Conservation (phyloP, 1,140 invertebrate species). For the Wasmannia auropunctata region DNA sequence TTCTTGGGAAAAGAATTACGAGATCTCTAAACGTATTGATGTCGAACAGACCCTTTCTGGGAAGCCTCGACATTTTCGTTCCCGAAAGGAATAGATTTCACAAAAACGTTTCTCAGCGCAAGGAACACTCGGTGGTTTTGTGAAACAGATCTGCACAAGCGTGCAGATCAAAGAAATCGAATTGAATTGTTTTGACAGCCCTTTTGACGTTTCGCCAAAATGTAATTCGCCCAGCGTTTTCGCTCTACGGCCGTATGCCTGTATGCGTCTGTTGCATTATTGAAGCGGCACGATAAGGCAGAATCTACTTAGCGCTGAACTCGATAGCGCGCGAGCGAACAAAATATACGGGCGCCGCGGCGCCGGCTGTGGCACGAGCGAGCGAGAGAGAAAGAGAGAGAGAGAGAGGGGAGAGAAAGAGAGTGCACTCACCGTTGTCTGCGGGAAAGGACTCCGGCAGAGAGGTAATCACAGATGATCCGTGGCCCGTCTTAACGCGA, state of each 20-base stretch:
- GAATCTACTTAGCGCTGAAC: conserved; percentile 18
- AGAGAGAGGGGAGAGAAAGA: conserved; percentile 8
- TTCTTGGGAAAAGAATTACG: neutral
- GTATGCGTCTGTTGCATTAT: conserved; percentile 9
- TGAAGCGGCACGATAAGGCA: conserved; percentile 13
- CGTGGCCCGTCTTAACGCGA: conserved; percentile 74
- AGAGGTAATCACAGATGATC: conserved; percentile 67
- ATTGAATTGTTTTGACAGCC: neutral
- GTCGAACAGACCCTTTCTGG: neutral
- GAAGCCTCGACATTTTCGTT: neutral
- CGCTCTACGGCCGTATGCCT: no score
- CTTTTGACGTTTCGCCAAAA: neutral
- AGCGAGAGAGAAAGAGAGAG: neutral
- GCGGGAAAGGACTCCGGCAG: conserved; percentile 41
- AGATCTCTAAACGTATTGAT: neutral
- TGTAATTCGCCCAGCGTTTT: neutral
- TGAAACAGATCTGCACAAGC: neutral
- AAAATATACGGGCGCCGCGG: conserved; percentile 16
- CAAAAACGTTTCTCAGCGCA: neutral
- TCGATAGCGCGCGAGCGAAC: conserved; percentile 12
- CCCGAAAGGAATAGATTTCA: neutral
- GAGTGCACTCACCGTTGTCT: conserved; percentile 59
- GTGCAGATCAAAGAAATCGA: neutral
- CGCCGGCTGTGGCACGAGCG: neutral
- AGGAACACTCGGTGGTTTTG: neutral